Conservation (phyloP, 2,888 invertebrate species). For the Parnassius orleans region DNA sequence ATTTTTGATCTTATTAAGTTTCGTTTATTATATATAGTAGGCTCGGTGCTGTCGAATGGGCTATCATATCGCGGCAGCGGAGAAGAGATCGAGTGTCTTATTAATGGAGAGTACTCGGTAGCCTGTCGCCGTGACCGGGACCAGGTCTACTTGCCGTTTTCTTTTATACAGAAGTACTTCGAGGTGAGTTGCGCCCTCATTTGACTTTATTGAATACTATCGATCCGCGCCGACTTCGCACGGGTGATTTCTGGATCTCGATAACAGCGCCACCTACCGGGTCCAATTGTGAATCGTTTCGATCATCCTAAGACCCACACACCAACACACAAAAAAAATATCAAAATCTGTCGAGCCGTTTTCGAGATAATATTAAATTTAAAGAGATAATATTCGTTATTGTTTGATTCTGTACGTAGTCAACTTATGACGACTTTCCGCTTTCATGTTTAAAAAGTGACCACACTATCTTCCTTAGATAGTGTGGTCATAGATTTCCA, state of each 20-base stretch:
- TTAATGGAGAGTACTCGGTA: constrained; percentile 92
- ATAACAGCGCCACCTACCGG: too few relatives aligned
- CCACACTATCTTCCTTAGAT: too few relatives aligned
- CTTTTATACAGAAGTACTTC: constrained; percentile 95
- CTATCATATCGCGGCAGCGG: constrained; percentile 42
- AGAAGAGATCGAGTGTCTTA: constrained; percentile 91
- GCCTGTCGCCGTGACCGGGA: constrained; percentile 89
- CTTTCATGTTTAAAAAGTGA: too few relatives aligned
- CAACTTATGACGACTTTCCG: too few relatives aligned
- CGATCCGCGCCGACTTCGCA: neutral
- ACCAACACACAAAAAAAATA: too few relatives aligned
- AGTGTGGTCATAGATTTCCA: too few relatives aligned
- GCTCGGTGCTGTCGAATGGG: constrained; percentile 51
- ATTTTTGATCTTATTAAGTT: neutral
- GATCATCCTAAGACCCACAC: too few relatives aligned
- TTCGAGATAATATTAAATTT: too few relatives aligned
- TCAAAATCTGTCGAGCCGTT: too few relatives aligned
- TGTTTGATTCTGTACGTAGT: too few relatives aligned
- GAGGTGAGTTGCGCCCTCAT: constrained; percentile 82
- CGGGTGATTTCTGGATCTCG: too few relatives aligned
- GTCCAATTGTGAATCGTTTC: neutral
- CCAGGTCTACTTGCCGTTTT: constrained; percentile 95
- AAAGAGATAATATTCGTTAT: too few relatives aligned
- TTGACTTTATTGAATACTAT: neutral
- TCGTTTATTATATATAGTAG: constrained; percentile 44